These are phyloP conservation scores for Nanorana parkeri DNA, from an alignment of 2,113 vertebrate species.

Conservation along the genomic window DNA sequence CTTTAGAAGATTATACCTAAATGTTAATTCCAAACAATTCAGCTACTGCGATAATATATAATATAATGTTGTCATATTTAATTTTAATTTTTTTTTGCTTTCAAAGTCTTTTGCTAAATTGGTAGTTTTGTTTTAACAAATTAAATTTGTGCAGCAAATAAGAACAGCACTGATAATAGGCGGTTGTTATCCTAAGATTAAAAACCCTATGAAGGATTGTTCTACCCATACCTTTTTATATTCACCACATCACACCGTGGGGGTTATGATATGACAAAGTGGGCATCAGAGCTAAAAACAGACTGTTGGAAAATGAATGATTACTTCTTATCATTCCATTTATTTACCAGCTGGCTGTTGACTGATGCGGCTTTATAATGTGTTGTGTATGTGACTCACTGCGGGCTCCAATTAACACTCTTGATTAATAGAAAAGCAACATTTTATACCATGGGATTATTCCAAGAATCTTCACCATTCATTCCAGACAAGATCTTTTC, in stretches of 20 bases:
- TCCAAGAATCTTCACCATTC: conserved; percentile 12
- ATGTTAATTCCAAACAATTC: too few species aligned
- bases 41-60: too few species aligned
- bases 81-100: too few species aligned
- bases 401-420: conserved; percentile 40
- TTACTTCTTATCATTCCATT: conserved; percentile 21
- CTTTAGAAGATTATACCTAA: too few species aligned
- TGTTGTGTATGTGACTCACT: conserved; percentile 39
- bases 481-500: conserved; percentile 18
- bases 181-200: too few species aligned
- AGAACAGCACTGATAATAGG: too few species aligned
- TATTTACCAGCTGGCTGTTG: conserved; percentile 43
- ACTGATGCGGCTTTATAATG: conserved; percentile 18
- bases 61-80: too few species aligned
- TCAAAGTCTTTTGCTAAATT: too few species aligned
- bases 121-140: too few species aligned
- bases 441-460: not conserved
- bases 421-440: conserved; percentile 47
- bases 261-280: conserved; percentile 6
- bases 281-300: conserved; percentile 14
- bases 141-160: too few species aligned
- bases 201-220: too few species aligned
- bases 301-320: conserved; percentile 41
- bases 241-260: conserved; percentile 4
- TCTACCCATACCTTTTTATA: not conserved